Conservation (phyloP, 2,888 invertebrate genomes). For the Amphipyra berbera region DNA sequence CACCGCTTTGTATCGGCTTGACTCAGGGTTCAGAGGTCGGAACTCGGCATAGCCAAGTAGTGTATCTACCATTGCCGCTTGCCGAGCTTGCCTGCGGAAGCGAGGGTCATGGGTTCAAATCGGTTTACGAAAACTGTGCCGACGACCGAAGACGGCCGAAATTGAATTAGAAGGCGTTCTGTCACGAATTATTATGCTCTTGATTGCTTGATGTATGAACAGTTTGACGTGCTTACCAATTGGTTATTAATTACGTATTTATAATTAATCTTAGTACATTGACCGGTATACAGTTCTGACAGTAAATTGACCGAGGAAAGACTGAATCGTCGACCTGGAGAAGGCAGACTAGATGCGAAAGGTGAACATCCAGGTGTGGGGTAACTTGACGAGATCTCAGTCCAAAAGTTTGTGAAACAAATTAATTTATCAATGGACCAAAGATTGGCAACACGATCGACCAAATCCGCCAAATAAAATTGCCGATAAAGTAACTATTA, state of each 20-base stretch:
- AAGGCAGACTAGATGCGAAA: too few relatives aligned
- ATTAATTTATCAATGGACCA: too few relatives aligned
- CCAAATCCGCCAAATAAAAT: too few relatives aligned
- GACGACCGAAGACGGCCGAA: slow-evolving; percentile 62
- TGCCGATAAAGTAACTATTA: too few relatives aligned
- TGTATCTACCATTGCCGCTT: slow-evolving; percentile 34
- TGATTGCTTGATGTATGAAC: slow-evolving; percentile 50
- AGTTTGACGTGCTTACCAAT: slow-evolving; percentile 40
- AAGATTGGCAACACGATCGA: too few relatives aligned
- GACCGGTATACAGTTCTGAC: slow-evolving; percentile 6
- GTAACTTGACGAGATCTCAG: too few relatives aligned
- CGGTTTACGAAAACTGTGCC: slow-evolving; percentile 66
- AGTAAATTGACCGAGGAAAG: neutral
- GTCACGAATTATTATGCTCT: slow-evolving; percentile 53
- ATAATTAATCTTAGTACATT: slow-evolving; percentile 36
- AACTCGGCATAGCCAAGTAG: slow-evolving; percentile 49
- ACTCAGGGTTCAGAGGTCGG: slow-evolving; percentile 62
- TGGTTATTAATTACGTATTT: slow-evolving; percentile 46
- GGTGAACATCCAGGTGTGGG: too few relatives aligned
- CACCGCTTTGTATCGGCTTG: slow-evolving; percentile 44
- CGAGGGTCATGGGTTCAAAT: slow-evolving; percentile 75
- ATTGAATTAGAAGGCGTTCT: slow-evolving; percentile 67
- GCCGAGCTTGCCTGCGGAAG: slow-evolving; percentile 66
- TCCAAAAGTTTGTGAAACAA: too few relatives aligned
- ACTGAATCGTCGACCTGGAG: neutral